Base-by-base conservation (phyloP, 2,113 vertebrate species). In the Nothocercus nigrocapillus region DNA sequence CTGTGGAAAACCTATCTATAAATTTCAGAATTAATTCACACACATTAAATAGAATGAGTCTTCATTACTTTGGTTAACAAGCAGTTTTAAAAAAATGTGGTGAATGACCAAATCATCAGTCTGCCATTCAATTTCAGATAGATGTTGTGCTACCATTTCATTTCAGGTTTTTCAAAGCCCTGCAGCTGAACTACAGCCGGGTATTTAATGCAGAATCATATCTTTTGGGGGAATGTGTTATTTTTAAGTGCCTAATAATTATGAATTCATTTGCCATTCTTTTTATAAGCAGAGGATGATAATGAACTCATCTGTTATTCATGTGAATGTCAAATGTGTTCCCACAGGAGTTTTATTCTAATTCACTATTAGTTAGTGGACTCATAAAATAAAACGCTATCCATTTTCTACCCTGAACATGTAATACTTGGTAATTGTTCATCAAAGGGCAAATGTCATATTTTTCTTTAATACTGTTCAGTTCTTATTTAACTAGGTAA, bases 221-320 rank as follows among this genome's bases (percentile, higher is more conserved):
- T 96, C 94, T 95, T 97, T 96, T 83, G 91, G 93, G 95, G 92
- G 49, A 94, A 94, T 82, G 86, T 90, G 90, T 94, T 96, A 96
- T 97, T 98, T 96, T 97, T 88, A 97, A 97, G 97, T 95, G 94
- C 92, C 95, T 97, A 96, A 97, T 97, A 97, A 97, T 97, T 97
- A 97, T 88, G 93, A 97, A 96, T 97, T 97, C 91, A 97, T 97
- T 97, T 97, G 70, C 96, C 98, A 96, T 96, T 96, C 95, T 95
- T 97, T 96, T 94, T 94, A 95, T 78, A 95, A 96, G 92, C 95
- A 94, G 73, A 54, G 72, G 92, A 95, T 97, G 94, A 96, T 97
- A 97, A 97, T 93, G 97, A 97, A 94, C 90, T 97, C 95, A 97
- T 96, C 88, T 76, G 80, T 97, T 97, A 97, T 98, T 97, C 97